Base-by-base conservation (phyloP, 2,888 invertebrate species). In the Criorhina ranunculi region DNA sequence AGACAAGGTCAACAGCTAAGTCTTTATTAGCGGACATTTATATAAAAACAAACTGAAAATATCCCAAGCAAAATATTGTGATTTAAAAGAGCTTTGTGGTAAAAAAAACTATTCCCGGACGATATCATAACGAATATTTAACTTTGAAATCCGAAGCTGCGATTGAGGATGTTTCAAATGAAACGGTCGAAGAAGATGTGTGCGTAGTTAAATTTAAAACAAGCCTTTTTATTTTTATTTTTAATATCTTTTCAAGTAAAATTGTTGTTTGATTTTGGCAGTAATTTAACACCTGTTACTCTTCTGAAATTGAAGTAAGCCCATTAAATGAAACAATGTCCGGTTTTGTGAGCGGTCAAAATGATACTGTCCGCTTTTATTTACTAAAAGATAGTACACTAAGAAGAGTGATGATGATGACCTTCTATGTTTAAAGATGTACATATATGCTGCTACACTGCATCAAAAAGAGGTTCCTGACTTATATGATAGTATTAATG, bases 31-130 rank as follows among this genome's bases (percentile, higher is more conserved):
- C 46, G 46, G 15, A 8, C 19, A 19, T 17, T 11, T 46, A 17
- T 11, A 46, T 19, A 4, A 46, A 19, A 19, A 11, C 19, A 46
- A 46, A 17, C 15, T 62, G 44, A 15, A 29, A 62, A 31, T 44
- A 46, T 62, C 60, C 60, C 44, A 15, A 62, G 44, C 44, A 33
- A 29, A 42, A 7, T 31, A 31, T 17, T 4, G 17, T 44, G 15
- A 31, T 31, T 29, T 33, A 24, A 24, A 24, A 24, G 44, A 12
- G 9, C 44, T 60, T 60, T 60, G 31, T 60, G 29, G 29, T 3
- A 62, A 62, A 62, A 46, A 33, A 33, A 44, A 46, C 44, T 60
- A 24, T 57, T 57, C 57, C 60, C 12, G 29, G 29, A 59, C 12
- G 59, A 42, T 42, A 59, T 59, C 57, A 59, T 15, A 33, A 59